Percentiles rank a stretch among this genome's conserved stretches.
These are phyloP conservation scores for Eudemis profundana DNA, from an alignment of 2,888 invertebrate species.

Conservation along the genomic window DNA sequence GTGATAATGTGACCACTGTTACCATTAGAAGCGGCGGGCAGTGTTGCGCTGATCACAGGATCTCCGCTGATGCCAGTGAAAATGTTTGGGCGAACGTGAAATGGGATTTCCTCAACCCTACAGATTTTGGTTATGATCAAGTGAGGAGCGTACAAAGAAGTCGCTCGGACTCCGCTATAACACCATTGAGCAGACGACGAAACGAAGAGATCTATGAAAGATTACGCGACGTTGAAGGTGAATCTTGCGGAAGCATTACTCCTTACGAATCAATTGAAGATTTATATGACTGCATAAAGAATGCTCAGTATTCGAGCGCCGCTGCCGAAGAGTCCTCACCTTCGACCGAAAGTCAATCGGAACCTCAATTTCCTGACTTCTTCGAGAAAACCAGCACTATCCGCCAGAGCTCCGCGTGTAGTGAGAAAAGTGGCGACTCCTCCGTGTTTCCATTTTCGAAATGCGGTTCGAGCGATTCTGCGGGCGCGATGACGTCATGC, in stretches of 20 bases:
- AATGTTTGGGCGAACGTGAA: conserved; percentile 81
- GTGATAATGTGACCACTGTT: conserved; percentile 74
- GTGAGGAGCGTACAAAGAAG: conserved; percentile 76
- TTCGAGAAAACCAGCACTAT: conserved; percentile 74
- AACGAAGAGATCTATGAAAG: conserved; percentile 79
- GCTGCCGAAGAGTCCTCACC: conserved; percentile 76
- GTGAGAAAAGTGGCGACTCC: conserved; percentile 79
- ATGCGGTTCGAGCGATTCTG: conserved; percentile 80
- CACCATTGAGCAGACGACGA: conserved; percentile 69
- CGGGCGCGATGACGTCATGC: conserved; percentile 78
- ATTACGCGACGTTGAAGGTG: conserved; percentile 68
- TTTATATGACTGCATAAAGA: conserved; percentile 81
- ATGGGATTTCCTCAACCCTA: conserved; percentile 80
- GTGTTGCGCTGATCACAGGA: conserved; percentile 79
- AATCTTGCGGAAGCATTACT: conserved; percentile 79
- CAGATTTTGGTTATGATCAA: conserved; percentile 80
- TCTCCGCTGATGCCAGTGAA: conserved; percentile 77
- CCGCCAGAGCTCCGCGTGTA: conserved; percentile 78
- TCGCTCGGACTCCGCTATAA: conserved; percentile 78
- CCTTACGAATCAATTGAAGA: conserved; percentile 83
- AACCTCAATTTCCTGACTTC: conserved; percentile 76
- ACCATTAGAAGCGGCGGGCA: conserved; percentile 73
- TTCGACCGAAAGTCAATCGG: conserved; percentile 75
- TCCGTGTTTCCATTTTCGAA: conserved; percentile 82
- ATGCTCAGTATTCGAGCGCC: conserved; percentile 72